Evolutionary conservation across 1,140 invertebrate genomes (phyloP).

Genomic region (Goniozus legneri): DNA sequence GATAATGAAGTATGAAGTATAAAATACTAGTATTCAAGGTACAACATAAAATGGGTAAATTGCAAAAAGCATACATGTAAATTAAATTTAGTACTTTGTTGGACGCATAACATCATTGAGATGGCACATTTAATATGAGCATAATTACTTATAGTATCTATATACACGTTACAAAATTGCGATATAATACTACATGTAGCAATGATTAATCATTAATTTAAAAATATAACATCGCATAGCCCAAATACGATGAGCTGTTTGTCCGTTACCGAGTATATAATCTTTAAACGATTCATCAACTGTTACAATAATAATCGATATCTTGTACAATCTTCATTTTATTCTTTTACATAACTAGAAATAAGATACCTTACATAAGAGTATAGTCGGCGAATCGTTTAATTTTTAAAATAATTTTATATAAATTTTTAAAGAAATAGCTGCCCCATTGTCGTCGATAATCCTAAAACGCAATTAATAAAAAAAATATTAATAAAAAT

Average conservation of each 20-base stretch:
- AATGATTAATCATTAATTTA: too few species aligned
- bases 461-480: conserved; percentile 54
- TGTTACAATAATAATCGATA: conserved; percentile 12
- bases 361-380: not conserved
- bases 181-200: conserved; percentile 20
- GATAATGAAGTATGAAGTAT: too few species aligned
- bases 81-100: conserved; percentile 21
- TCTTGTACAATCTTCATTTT: conserved; percentile 4
- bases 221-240: too few species aligned
- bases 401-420: conserved; percentile 38
- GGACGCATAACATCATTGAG: conserved; percentile 23
- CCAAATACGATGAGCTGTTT: conserved; percentile 10
- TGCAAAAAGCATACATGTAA: conserved; percentile 25
- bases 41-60: too few species aligned
- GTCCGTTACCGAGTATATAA: not conserved
- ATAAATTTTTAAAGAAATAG: conserved; percentile 54
- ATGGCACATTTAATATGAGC: conserved; percentile 33
- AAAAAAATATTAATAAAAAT: conserved; percentile 33
- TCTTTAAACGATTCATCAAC: conserved; percentile 21
- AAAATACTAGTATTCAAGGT: too few species aligned
- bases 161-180: too few species aligned
- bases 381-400: conserved; percentile 23
- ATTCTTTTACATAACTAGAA: not conserved
- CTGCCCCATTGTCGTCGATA: conserved; percentile 54
- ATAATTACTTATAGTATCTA: conserved; percentile 23